These are phyloP conservation scores for Doryteuthis pealeii DNA, from an alignment of 1,140 invertebrate genomes.

Conservation along the genomic window DNA sequence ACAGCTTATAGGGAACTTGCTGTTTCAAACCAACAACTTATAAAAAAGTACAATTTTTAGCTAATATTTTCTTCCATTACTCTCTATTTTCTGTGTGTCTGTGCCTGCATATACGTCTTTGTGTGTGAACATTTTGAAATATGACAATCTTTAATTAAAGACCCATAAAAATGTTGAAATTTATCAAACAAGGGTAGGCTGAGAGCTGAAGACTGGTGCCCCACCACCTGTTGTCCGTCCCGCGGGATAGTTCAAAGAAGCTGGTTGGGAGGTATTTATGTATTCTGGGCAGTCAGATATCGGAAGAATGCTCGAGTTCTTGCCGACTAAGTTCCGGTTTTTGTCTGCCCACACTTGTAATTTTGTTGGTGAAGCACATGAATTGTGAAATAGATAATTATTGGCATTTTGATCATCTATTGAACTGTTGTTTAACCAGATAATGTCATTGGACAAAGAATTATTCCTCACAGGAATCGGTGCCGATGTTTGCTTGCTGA, in stretches of 20 bases:
- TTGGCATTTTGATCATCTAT: conserved; percentile 9
- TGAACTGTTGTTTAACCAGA: background rate
- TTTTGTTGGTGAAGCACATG: conserved; percentile 9
- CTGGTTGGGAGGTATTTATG: conserved; percentile 2
- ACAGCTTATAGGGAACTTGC: too few relatives aligned
- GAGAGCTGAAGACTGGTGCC: conserved; percentile 1
- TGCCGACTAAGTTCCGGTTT: conserved; percentile 4
- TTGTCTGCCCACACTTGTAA: conserved; percentile 8
- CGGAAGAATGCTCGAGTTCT: background rate
- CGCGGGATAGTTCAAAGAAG: conserved; percentile 8
- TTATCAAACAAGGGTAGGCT: conserved; percentile 3
- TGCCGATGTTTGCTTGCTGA: conserved; percentile 6
- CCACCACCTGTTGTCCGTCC: background rate
- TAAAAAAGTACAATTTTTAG: too few relatives aligned
- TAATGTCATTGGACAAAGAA: background rate
- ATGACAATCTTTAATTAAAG: too few relatives aligned
- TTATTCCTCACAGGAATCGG: background rate
- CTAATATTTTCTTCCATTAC: too few relatives aligned
- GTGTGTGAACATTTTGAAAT: too few relatives aligned
- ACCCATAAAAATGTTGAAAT: too few relatives aligned
- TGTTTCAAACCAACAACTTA: too few relatives aligned
- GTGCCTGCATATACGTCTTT: too few relatives aligned
- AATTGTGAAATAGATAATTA: background rate
- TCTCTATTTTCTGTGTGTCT: too few relatives aligned
- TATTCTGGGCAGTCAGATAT: conserved; percentile 8